Base-by-base conservation (phyloP, 2,888 invertebrate species). In the Willowsia nigromaculata region DNA sequence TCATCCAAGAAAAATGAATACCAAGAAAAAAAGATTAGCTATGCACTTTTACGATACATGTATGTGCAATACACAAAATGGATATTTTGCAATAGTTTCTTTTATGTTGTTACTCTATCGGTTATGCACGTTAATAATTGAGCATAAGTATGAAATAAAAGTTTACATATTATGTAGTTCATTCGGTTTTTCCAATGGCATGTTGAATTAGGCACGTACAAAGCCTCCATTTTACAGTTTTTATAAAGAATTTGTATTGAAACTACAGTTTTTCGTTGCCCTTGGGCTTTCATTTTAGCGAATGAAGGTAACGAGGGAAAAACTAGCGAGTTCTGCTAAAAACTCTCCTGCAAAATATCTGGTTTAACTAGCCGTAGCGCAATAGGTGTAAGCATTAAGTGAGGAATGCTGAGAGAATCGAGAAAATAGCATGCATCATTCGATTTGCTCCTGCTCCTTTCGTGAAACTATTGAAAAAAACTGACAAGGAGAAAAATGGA, bases 181-280 rank as follows among this genome's bases (percentile, higher is more conserved):
- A 74, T 43, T 74, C 71, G 47, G 71, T 43, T 74, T 74, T 74
- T 47, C 40, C 71, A 40, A 0, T 22, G 13, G 11, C 71, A 27
- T 15, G 15, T 18, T 25, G 43, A 80, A 59, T 80, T 30, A 50
- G 53, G 27, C 76, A 76, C 76, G 76, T 76, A 76, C 50, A 76
- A 47, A 56, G 68, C 68, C 40, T 68, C 56, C 25, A 56, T 33
- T 7, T 22, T 59, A 37, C 25, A 18, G 56, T 78, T 78, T 53
- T 80, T 25, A 30, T 53, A 27, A 37, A 65, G 80, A 86, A 80
- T 86, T 86, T 65, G 50, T 68, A 43, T 65, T 65, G 53, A 86
- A 86, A 80, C 22, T 80, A 80, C 80, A 80, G 78, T 85, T 78
- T 59, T 85, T 85, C 22, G 22, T 78, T 78, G 47, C 85, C 85